Evolutionary conservation across 2,113 vertebrate genomes (phyloP).

Genomic region (Nerophis ophidion): DNA sequence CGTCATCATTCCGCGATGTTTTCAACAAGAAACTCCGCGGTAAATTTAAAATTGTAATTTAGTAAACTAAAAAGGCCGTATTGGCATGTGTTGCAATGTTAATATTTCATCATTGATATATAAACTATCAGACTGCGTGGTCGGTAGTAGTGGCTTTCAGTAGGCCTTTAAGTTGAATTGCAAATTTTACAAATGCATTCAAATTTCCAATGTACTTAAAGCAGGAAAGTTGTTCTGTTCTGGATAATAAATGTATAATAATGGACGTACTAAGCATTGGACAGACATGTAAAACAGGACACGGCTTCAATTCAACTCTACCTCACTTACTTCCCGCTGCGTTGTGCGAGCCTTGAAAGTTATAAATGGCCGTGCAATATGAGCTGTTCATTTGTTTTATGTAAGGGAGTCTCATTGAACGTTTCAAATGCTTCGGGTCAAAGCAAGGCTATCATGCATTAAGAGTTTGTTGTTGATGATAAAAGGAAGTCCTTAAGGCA

Average conservation of each 20-base stretch:
- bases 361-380: slow-evolving; percentile 52
- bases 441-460: slow-evolving; percentile 49
- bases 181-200: not conserved
- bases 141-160: too few species aligned
- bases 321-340: slow-evolving; percentile 26
- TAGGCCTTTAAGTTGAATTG: not conserved
- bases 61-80: too few species aligned
- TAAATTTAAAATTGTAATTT: too few species aligned
- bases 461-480: slow-evolving; percentile 61
- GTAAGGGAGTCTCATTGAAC: slow-evolving; percentile 41
- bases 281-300: slow-evolving; percentile 13
- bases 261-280: not conserved
- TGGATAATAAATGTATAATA: not conserved
- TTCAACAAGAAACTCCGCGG: too few species aligned
- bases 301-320: slow-evolving; percentile 25
- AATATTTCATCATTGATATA: too few species aligned
- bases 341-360: slow-evolving; percentile 41
- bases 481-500: slow-evolving; percentile 46
- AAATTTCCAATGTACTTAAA: not conserved
- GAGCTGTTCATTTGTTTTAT: slow-evolving; percentile 41
- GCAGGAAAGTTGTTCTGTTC: not conserved
- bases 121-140: too few species aligned
- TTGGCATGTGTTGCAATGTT: too few species aligned
- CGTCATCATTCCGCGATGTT: too few species aligned
- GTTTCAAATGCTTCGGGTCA: slow-evolving; percentile 55